Percentiles rank a stretch among this genome's conserved stretches.
Conservation (phyloP, 2,113 vertebrate species). For the Gambusia holbrooki region DNA sequence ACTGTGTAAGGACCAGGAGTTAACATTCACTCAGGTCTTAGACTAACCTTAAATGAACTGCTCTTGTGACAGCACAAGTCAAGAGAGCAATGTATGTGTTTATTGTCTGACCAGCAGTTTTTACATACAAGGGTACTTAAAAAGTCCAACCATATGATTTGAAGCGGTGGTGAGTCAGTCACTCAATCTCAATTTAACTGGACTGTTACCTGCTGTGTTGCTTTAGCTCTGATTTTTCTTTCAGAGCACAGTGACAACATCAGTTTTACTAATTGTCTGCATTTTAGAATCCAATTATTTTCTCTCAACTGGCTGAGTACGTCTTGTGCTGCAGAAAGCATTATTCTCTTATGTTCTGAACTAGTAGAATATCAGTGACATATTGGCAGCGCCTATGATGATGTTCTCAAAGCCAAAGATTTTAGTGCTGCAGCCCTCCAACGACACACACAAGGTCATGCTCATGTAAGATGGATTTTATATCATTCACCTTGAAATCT, state of each 20-base stretch:
- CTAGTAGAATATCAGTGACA: no score
- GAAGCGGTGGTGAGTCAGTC: background rate
- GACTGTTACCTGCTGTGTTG: background rate
- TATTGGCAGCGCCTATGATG: no score
- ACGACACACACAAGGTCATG: no score
- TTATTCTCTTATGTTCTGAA: background rate
- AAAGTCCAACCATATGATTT: background rate
- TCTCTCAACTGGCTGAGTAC: background rate
- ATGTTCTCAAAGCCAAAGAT: no score
- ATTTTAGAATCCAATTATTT: background rate
- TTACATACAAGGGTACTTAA: background rate
- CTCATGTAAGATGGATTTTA: no score
- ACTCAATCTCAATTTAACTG: background rate
- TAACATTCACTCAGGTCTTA: background rate
- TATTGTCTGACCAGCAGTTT: background rate
- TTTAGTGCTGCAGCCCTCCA: no score
- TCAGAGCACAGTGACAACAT: background rate
- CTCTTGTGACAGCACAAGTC: background rate
- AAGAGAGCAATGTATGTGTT: background rate
- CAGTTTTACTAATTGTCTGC: background rate
- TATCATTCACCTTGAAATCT: no score
- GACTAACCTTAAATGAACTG: background rate
- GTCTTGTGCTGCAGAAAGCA: background rate
- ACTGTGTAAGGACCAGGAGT: background rate
- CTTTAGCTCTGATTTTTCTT: background rate